A percentile compares a stretch with the other conserved stretches of the same genome.
phyloP scores from a whole-genome alignment of 2,888 invertebrate species.

The Tanytarsus gracilentus region DNA sequence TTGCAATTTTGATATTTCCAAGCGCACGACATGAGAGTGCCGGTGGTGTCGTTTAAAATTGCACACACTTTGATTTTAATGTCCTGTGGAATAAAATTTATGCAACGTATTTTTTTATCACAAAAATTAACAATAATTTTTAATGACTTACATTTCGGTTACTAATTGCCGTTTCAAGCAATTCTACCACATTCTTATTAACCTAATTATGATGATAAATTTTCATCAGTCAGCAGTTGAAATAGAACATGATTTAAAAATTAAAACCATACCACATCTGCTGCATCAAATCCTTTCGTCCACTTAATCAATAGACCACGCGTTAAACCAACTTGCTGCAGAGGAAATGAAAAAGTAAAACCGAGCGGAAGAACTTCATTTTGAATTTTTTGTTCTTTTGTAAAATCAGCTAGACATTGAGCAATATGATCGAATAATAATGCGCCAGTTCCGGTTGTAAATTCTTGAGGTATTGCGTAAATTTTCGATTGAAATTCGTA shows the following conservation, averaged over 20 bases:
- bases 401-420: constrained; percentile 52
- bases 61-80: constrained; percentile 80
- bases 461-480: constrained; percentile 57
- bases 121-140: neutral
- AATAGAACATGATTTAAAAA: no score
- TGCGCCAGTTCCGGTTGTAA: constrained; percentile 57
- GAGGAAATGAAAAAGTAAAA: constrained; percentile 95
- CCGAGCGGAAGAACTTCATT: constrained; percentile 74
- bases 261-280: no score
- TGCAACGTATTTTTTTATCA: neutral
- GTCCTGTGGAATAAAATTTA: constrained; percentile 52
- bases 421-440: constrained; percentile 62
- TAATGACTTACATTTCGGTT: constrained; percentile 64
- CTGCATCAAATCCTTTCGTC: constrained; percentile 95
- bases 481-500: constrained; percentile 61
- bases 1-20: constrained; percentile 81
- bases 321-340: constrained; percentile 76
- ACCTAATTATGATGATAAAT: no score
- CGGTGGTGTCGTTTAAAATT: constrained; percentile 87
- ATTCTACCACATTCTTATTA: constrained; percentile 79
- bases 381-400: constrained; percentile 47
- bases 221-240: no score
- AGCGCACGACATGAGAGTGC: constrained; percentile 90
- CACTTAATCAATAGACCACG: constrained; percentile 78
- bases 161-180: constrained; percentile 81